Base-by-base conservation (phyloP, 53 echinoderm and acorn worm species). In the Stichopus horrens region DNA sequence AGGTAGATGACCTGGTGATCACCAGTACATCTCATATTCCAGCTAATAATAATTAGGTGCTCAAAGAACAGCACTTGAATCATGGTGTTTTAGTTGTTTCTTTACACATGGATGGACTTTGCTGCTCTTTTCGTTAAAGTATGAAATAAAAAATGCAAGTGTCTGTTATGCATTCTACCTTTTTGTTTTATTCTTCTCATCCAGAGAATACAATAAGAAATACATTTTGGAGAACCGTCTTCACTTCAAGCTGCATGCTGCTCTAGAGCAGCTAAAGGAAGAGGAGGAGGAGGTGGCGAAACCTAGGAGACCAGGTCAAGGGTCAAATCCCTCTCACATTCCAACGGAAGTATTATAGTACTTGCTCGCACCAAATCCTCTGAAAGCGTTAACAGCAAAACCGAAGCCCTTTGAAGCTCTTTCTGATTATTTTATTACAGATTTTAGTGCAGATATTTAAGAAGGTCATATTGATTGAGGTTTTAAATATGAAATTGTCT, bases 181-280 rank as follows among this genome's bases (percentile, higher is more conserved):
- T 71, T 71, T 71, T 71, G 18, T 71, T 71, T 71, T n/a, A 59
- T 74, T n/a, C 4, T 74, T 0, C 54, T 75, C 58, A 23, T 53
- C 11, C 67, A 89, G 88, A 56, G 87, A 88, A 54, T 87, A 93
- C 80, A 90, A 93, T 90, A 98, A 92, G 93, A 98, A 98, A 89
- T 95, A 94, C 57, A 93, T 93, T 81, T 74, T 98, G 14, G 95
- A 98, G 76, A 95, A 95, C 76, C 71, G 95, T 23, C 93, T 98
- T 5, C 98, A 98, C 82, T 98, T 98, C 92, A 93, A 94, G 88
- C 89, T 98, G 51, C 98, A 98, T 68, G 94, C 98, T 5, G 94
- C 98, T 52, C 73, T 98, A 51, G 93, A 94, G 22, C 93, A 88
- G 71, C 93, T 98, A 11, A 93, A 94, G 76, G 66, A 79, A 54